Percentiles rank a stretch among this genome's conserved stretches.
Evolutionary conservation across 2,888 invertebrate genomes (phyloP).

Genomic region (Leptopilina syphax): DNA sequence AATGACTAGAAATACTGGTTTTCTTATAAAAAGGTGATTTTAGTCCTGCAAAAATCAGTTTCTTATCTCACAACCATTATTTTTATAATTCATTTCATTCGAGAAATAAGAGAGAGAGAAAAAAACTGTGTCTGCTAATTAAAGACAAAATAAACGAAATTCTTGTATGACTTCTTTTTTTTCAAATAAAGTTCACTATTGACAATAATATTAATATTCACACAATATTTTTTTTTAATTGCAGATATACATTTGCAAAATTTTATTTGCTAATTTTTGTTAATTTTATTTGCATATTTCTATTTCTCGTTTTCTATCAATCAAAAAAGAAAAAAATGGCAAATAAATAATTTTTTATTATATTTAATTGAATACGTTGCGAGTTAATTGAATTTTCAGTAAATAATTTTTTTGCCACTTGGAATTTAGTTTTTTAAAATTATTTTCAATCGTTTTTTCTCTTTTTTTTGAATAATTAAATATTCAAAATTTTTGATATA

Average conservation of each 20-base stretch:
- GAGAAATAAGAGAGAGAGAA: slow-evolving; percentile 5
- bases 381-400: no score
- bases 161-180: slow-evolving; percentile 8
- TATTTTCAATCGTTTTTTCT: no score
- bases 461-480: no score
- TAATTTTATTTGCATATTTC: background rate
- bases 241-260: background rate
- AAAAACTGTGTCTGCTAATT: background rate
- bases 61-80: background rate
- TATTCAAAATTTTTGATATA: no score
- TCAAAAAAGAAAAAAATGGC: background rate
- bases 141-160: slow-evolving; percentile 5
- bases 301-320: background rate
- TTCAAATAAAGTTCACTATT: background rate
- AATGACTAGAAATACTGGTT: slow-evolving; percentile 28
- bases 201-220: background rate
- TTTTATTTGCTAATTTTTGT: background rate
- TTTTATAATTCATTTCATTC: slow-evolving; percentile 12
- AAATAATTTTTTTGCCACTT: no score
- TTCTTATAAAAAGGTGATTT: background rate
- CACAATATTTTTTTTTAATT: background rate
- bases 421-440: background rate
- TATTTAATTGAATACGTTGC: background rate
- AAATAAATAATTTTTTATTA: background rate
- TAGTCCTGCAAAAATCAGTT: slow-evolving; percentile 5